These are phyloP conservation scores for Pycnomerus fuliginosus DNA, from an alignment of 2,888 invertebrate genomes.

Conservation along the genomic window DNA sequence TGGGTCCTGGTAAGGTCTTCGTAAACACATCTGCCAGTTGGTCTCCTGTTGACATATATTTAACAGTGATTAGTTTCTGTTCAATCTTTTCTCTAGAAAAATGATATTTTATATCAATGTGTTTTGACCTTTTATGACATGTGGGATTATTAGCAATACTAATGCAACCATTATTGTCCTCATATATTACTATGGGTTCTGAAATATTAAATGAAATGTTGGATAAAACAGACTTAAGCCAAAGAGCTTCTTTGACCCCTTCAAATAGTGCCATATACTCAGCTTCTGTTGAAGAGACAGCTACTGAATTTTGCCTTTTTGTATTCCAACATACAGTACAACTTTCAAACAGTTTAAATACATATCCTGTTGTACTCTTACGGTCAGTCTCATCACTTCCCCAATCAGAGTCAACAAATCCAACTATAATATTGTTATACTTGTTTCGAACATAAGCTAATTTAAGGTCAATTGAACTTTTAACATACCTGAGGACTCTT, in stretches of 20 bases:
- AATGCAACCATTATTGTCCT: constrained; percentile 4
- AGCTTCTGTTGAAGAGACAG: constrained; percentile 1
- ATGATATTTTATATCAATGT: constrained; percentile 5
- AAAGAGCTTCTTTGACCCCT: constrained; percentile 1
- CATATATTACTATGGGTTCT: constrained; percentile 1
- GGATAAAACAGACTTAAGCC: neutral
- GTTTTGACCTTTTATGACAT: constrained; percentile 1
- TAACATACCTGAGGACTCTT: no score
- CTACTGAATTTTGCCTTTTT: constrained; percentile 2
- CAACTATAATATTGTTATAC: neutral
- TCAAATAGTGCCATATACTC: constrained; percentile 1
- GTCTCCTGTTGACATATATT: constrained; percentile 3
- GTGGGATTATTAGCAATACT: constrained; percentile 1
- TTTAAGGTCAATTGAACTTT: no score
- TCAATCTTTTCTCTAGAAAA: constrained; percentile 3
- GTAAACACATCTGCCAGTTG: constrained; percentile 3
- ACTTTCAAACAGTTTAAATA: neutral
- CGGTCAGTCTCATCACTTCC: neutral
- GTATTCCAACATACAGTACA: constrained; percentile 1
- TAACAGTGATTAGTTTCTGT: constrained; percentile 2
- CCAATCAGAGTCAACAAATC: neutral
- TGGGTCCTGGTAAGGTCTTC: constrained; percentile 1
- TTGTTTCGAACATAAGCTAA: no score
- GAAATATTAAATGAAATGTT: neutral
- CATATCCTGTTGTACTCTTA: neutral